Conservation (phyloP, 2,113 vertebrate species). For the Takifugu bimaculatus region DNA sequence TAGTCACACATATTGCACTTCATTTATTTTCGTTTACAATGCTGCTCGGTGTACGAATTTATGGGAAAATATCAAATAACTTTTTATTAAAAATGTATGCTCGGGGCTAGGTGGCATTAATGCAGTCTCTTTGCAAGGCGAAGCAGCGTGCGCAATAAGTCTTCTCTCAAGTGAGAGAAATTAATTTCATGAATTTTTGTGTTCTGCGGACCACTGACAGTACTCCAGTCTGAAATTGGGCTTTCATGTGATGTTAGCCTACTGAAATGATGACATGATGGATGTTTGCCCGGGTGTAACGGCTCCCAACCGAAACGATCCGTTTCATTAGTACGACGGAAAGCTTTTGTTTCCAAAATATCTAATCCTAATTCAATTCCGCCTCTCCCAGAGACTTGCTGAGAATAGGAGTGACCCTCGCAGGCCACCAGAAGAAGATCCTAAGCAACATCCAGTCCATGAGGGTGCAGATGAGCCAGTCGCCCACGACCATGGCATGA, state of each 20-base stretch:
- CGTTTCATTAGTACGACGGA: constrained; percentile 14
- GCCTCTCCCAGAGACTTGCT: constrained; percentile 83
- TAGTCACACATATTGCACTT: constrained; percentile 29
- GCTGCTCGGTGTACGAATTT: constrained; percentile 33
- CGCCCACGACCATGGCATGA: constrained; percentile 92
- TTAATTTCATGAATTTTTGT: constrained; percentile 39
- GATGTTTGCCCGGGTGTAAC: constrained; percentile 8
- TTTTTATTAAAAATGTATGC: constrained; percentile 49
- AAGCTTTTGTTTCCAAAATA: constrained; percentile 30
- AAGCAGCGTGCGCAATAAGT: constrained; percentile 34
- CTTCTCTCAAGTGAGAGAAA: constrained; percentile 26
- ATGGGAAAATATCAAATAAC: constrained; percentile 40
- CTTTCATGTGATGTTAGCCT: constrained; percentile 16
- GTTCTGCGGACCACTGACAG: constrained; percentile 23
- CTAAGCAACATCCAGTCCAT: constrained; percentile 95
- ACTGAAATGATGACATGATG: constrained; percentile 5
- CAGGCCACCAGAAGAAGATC: constrained; percentile 99
- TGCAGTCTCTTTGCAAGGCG: constrained; percentile 45
- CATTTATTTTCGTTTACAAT: constrained; percentile 52
- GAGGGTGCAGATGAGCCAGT: constrained; percentile 94
- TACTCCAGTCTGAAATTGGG: constrained; percentile 17
- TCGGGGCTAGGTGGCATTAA: constrained; percentile 30
- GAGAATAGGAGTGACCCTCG: constrained; percentile 98
- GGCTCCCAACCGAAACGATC: constrained; percentile 10
- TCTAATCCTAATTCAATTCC: constrained; percentile 27